Percentiles rank a stretch among this genome's conserved stretches.
These are phyloP conservation scores for Atta texana DNA, from an alignment of 1,140 invertebrate genomes.

Conservation along the genomic window DNA sequence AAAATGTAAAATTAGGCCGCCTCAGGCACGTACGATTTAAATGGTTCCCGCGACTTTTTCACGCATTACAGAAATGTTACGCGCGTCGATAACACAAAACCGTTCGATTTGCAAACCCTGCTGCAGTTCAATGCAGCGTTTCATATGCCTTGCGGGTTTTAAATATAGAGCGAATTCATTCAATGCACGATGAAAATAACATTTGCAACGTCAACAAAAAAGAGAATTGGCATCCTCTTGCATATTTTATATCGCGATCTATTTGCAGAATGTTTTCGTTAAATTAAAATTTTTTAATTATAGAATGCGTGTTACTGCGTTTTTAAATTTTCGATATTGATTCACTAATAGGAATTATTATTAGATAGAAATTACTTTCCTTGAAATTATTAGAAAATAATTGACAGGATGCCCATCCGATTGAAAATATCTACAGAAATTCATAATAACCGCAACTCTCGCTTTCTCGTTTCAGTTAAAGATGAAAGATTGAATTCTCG, in stretches of 20 bases:
- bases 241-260: neutral
- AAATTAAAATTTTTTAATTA: neutral
- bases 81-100: neutral
- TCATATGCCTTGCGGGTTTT: neutral
- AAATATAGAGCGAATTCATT: slow-evolving; percentile 23
- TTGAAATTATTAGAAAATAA: neutral
- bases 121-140: neutral
- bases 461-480: slow-evolving; percentile 82
- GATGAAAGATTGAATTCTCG: slow-evolving; percentile 84
- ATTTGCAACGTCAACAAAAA: neutral
- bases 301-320: neutral
- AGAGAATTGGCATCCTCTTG: neutral
- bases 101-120: neutral
- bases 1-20: slow-evolving; percentile 25
- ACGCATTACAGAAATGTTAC: neutral
- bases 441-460: neutral
- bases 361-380: neutral
- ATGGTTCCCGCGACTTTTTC: neutral
- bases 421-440: neutral
- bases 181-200: neutral
- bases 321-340: neutral
- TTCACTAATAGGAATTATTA: slow-evolving; percentile 17
- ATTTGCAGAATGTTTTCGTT: neutral
- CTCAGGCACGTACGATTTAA: slow-evolving; percentile 19
- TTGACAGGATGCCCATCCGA: neutral